Base-by-base conservation (phyloP, 2,797 vertebrate genomes). In the Ispidina picta region DNA sequence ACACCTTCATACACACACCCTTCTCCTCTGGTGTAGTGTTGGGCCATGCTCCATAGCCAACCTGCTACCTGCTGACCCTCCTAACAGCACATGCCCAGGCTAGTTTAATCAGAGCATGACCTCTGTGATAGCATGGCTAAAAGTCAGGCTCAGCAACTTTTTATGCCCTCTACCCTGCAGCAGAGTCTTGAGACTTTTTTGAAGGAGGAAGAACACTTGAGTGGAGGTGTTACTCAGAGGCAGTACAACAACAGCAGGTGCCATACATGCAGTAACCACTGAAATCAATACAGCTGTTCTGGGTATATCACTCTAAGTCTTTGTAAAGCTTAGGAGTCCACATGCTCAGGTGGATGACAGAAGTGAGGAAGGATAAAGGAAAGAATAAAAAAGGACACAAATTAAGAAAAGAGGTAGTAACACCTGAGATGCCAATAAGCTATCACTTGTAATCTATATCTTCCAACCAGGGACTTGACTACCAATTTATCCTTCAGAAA, bases 51-150 rank as follows among this genome's bases (percentile, higher is more conserved):
- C 48, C 8, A 25, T 2, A 56, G 23, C 48, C 49, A 76, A 52
- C 22, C 37, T 16, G 15, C 33, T 49, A 22, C 33, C 39, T 54
- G 12, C 10, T 71, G 5, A 1, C 43, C 29, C 18, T 51, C 54
- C 31, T 16, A 18, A 56, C 0, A 1, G 29, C 43, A 18, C 8
- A 1, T 6, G 5, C 9, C 48, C 6, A 11, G 25, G 25, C 26
- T 31, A 58, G 26, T 10, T 58, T 54, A 31, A 31, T 19, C 43
- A 29, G 59, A 81, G 48, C 37, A 37, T 3, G 23, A 25, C 13
- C 19, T 35, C 31, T 31, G 6, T 11, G 14, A 31, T 26, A 37
- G 31, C 22, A 26, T 4, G 6, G 15, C n/a, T 28, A 29, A n/a
- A 48, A 63, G 21, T 29, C 17, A 17, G 39, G 66, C 22, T 54